A percentile compares a stretch with the other conserved stretches of the same genome.
Evolutionary conservation across 2,113 vertebrate species (phyloP).

Genomic region (Gnathonemus longibarbis): DNA sequence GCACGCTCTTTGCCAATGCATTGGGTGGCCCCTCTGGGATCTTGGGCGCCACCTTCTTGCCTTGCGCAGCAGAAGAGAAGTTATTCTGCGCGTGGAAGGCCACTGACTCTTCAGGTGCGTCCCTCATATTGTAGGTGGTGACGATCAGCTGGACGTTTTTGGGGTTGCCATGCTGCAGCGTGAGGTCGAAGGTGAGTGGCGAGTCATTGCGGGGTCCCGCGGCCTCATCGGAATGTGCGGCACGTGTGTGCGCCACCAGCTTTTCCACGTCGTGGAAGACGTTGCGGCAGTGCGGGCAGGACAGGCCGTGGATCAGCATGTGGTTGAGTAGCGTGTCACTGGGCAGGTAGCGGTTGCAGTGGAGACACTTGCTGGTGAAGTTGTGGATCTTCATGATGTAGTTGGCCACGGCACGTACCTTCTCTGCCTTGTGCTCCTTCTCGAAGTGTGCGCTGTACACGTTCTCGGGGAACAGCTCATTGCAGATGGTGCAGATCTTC

Average conservation of each 20-base stretch:
- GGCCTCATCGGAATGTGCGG: slow-evolving; percentile 79
- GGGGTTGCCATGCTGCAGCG: slow-evolving; percentile 83
- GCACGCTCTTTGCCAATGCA: slow-evolving; percentile 59
- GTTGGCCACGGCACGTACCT: slow-evolving; percentile 89
- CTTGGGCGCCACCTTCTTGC: slow-evolving; percentile 66
- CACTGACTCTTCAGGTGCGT: slow-evolving; percentile 74
- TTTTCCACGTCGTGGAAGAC: slow-evolving; percentile 94
- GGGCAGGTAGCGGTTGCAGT: slow-evolving; percentile 93
- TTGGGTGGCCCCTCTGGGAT: slow-evolving; percentile 66
- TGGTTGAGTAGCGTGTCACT: slow-evolving; percentile 93
- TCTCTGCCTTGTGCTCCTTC: slow-evolving; percentile 93
- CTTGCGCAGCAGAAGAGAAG: slow-evolving; percentile 41
- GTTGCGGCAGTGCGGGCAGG: slow-evolving; percentile 88
- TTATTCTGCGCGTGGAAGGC: slow-evolving; percentile 70
- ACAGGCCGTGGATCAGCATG: slow-evolving; percentile 94
- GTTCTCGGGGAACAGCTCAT: slow-evolving; percentile 93
- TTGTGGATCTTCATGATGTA: slow-evolving; percentile 99
- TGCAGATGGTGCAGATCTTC: slow-evolving; percentile 98
- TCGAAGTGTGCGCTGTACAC: slow-evolving; percentile 93
- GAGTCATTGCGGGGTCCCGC: slow-evolving; percentile 79
- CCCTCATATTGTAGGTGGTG: slow-evolving; percentile 90
- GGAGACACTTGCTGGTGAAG: slow-evolving; percentile 97
- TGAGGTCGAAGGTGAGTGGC: slow-evolving; percentile 90
- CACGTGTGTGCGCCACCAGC: slow-evolving; percentile 81
- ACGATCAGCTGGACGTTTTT: slow-evolving; percentile 89